Evolutionary conservation across 2,797 vertebrate species (phyloP).

Genomic region (Euphonia xanthogaster): DNA sequence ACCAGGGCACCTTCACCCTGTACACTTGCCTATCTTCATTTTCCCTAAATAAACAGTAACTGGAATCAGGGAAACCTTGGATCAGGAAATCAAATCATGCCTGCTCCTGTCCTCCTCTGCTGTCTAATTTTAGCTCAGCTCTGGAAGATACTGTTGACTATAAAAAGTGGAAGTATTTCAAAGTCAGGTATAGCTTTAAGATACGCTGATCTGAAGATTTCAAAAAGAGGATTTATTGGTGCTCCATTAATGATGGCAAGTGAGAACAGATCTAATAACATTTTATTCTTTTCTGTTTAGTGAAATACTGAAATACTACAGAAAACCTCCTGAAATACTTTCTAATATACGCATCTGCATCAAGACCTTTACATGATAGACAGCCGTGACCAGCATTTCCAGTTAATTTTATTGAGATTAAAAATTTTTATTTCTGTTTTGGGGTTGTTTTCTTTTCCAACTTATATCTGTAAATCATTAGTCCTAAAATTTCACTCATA

Average conservation of each 20-base stretch:
- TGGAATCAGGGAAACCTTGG: not conserved
- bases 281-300: not conserved
- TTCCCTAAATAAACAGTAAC: not conserved
- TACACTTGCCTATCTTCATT: not conserved
- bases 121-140: not conserved
- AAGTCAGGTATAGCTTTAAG: not conserved
- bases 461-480: not conserved
- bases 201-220: not conserved
- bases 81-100: not conserved
- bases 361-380: not conserved
- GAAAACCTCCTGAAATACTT: not conserved
- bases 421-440: not conserved
- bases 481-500: not conserved
- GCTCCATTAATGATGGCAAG: not conserved
- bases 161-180: not conserved
- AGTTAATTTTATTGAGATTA: not conserved
- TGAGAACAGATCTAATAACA: not conserved
- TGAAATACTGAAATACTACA: not conserved
- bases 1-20: rapidly evolving
- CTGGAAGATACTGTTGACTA: not conserved
- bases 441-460: rapidly evolving
- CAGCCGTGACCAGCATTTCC: not conserved
- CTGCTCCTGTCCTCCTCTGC: not conserved
- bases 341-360: not conserved
- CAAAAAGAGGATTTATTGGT: not conserved